Evolutionary conservation across 2,888 invertebrate genomes (phyloP), one percentile per base, ranked within the genome.

Genomic region (Yponomeuta evonymella): DNA sequence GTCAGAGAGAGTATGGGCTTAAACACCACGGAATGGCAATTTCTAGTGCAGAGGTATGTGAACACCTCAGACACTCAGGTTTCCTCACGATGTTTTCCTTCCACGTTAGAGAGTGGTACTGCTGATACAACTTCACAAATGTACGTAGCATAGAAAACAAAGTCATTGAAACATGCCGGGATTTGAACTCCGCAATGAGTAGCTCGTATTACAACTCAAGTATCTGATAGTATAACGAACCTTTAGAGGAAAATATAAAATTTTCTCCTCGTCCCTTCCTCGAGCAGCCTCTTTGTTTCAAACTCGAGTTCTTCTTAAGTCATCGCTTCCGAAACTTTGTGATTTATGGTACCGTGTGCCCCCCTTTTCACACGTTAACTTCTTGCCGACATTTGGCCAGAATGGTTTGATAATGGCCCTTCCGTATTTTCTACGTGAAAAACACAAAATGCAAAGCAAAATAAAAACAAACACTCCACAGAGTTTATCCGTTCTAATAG

Each of bases 271-370:
- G 77, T 78, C 76, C 76, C 73, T 68, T 72, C 73, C 76, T 75
- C 76, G 79, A 80, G 78, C 79, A 82, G 79, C 78, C 79, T 77
- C 75, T 78, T 80, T 79, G 79, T 82, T 80, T 77, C 74, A 70
- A 80, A 81, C 79, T 79, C 75, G 73, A 58, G 76, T 80, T 80
- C 78, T 76, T 73, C 78, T 76, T 73, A 78, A 83, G 76, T 79
- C 78, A 77, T 76, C 77, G 79, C 78, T 78, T 83, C 80, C 76
- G 78, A 70, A 85, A 86, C 79, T 86, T 86, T 83, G 79, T 85
- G 85, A 87, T 87, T 80, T 79, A 79, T 79, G 74, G 74, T 73
- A 62, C 33, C 51, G 68, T 67, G 65, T 66, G 68, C 70, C 76
- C 76, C 23, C 77, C 74, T 76, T 76, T 79, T 76, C 75, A 79